Conservation (phyloP, 2,888 invertebrate genomes). For the Nemurella pictetii region DNA sequence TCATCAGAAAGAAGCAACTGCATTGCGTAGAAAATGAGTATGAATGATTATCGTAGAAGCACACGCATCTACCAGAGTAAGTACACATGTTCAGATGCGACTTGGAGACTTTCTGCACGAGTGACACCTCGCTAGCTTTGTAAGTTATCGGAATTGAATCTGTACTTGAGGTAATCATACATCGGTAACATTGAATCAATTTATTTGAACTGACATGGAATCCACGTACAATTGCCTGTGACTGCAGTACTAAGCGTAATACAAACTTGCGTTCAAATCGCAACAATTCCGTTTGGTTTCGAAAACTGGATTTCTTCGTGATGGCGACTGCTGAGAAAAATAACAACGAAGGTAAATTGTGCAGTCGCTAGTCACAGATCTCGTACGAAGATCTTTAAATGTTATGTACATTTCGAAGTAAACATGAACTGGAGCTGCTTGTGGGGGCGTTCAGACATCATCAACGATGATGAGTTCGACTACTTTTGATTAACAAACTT, state of each 20-base stretch:
- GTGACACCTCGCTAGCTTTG: neutral
- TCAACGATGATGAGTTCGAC: neutral
- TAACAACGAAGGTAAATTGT: neutral
- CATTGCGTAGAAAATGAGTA: no score
- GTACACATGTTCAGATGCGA: neutral
- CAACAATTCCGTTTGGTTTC: neutral
- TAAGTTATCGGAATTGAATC: neutral
- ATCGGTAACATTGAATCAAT: neutral
- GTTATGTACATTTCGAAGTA: neutral
- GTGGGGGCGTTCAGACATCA: neutral
- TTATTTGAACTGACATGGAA: neutral
- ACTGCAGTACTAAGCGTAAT: neutral
- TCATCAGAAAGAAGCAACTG: neutral
- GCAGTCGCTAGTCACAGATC: neutral
- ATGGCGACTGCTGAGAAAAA: neutral
- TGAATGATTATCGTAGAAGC: neutral
- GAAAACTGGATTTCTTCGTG: neutral
- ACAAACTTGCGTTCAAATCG: neutral
- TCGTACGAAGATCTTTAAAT: neutral
- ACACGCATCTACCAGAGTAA: neutral
- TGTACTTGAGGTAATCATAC: neutral
- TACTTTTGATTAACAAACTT: conserved; percentile 7
- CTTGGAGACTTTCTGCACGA: neutral
- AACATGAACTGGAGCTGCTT: neutral
- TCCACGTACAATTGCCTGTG: neutral